These are phyloP conservation scores for Poecilia wingei DNA, from an alignment of 2,797 vertebrate genomes.

Conservation along the genomic window DNA sequence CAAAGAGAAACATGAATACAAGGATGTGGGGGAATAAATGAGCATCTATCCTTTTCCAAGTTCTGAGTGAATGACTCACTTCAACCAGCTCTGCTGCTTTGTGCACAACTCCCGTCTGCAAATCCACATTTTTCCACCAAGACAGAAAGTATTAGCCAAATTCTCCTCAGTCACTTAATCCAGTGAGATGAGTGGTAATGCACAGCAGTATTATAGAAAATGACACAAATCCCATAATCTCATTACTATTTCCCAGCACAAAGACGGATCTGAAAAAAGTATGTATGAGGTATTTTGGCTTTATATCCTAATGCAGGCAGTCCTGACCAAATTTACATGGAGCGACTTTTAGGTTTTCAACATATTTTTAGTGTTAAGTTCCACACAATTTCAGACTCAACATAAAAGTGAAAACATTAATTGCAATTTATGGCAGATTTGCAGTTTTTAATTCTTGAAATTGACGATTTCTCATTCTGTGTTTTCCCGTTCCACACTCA, in stretches of 20 bases:
- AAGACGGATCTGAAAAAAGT: background rate
- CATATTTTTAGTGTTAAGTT: background rate
- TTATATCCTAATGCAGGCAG: background rate
- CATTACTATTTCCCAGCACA: slow-evolving; percentile 55
- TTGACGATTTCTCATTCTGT: too few relatives aligned
- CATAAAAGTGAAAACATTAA: background rate
- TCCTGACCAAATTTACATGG: background rate
- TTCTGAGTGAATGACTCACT: slow-evolving; percentile 32
- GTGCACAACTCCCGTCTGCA: slow-evolving; percentile 2
- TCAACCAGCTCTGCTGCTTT: slow-evolving; percentile 29
- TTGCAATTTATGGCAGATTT: background rate
- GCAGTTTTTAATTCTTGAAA: too few relatives aligned
- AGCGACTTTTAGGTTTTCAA: background rate
- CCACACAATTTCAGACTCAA: background rate
- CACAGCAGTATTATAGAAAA: slow-evolving; percentile 52
- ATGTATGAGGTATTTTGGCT: background rate
- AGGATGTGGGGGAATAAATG: background rate
- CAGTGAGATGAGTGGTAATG: slow-evolving; percentile 53
- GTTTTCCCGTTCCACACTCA: too few relatives aligned
- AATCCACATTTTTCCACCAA: slow-evolving; percentile 36
- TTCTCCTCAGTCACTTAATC: slow-evolving; percentile 52
- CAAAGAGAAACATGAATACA: background rate
- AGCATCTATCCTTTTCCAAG: slow-evolving; percentile 2
- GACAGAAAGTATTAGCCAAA: slow-evolving; percentile 28
- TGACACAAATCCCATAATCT: slow-evolving; percentile 76